phyloP scores from a whole-genome alignment of 35 echinoderm and acorn worm species.

The Strongylocentrotus purpuratus region DNA sequence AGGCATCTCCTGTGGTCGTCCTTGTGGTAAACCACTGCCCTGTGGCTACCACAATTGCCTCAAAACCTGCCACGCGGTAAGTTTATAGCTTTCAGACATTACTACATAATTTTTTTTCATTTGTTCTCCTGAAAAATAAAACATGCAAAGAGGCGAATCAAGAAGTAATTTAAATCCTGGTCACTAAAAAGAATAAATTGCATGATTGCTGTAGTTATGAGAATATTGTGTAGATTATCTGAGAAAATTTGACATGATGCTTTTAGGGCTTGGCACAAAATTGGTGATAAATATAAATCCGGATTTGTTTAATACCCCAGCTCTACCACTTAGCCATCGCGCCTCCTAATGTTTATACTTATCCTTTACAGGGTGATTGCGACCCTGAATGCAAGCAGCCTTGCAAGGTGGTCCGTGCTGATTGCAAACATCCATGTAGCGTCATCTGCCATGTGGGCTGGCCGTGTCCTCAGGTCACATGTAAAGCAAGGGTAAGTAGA shows the following conservation, averaged over 20 bases:
- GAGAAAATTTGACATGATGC: neutral
- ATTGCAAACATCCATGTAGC: conserved; percentile 81
- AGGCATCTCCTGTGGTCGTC: conserved; percentile 84
- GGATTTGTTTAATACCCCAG: too few species aligned
- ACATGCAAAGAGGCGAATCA: neutral
- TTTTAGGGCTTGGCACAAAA: too few species aligned
- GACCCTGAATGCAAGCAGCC: conserved; percentile 78
- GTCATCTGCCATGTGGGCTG: conserved; percentile 77
- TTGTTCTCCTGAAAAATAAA: too few species aligned
- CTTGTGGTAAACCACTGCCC: conserved; percentile 71
- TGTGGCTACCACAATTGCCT: conserved; percentile 85
- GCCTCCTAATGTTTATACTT: neutral
- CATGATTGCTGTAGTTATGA: too few species aligned
- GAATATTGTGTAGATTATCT: too few species aligned
- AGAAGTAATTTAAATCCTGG: too few species aligned
- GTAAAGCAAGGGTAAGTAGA: conserved; percentile 84
- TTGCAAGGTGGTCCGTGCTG: conserved; percentile 63
- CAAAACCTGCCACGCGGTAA: conserved; percentile 92
- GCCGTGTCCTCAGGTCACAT: conserved; percentile 76
- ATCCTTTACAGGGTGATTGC: conserved; percentile 73
- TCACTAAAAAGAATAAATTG: too few species aligned
- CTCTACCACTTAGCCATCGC: too few species aligned
- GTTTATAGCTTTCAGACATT: neutral
- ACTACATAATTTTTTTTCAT: neutral
- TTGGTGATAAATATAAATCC: too few species aligned